These are phyloP conservation scores for Tipula unca DNA, from an alignment of 2,888 invertebrate genomes.

Conservation along the genomic window DNA sequence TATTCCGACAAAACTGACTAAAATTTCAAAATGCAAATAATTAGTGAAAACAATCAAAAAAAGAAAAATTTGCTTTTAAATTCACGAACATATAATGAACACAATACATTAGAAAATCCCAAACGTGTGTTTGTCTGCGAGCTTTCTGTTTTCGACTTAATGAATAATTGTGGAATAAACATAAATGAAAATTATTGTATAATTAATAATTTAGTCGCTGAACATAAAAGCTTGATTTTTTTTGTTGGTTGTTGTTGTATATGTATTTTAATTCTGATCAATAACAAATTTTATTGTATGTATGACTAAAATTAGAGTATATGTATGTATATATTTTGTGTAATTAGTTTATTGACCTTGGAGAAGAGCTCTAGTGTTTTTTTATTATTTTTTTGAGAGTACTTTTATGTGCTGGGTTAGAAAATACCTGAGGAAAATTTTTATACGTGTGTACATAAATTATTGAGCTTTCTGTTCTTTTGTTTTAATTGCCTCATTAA, in stretches of 20 bases:
- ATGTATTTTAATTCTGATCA: not conserved
- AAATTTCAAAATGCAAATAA: not conserved
- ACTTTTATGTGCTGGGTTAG: not conserved
- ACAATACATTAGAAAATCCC: not conserved
- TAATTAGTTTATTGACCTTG: not conserved
- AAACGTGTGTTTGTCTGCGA: not conserved
- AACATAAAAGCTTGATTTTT: not conserved
- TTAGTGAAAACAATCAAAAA: not conserved
- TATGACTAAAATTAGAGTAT: not conserved
- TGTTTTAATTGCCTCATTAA: constrained; percentile 8
- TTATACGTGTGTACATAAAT: not conserved
- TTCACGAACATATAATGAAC: not conserved
- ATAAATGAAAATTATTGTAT: not conserved
- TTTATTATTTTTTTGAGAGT: not conserved
- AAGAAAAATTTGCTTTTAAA: not conserved
- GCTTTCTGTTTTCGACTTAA: not conserved
- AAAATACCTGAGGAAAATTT: not conserved
- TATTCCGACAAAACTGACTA: not conserved
- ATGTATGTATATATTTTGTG: not conserved
- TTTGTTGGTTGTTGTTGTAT: not conserved
- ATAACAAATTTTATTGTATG: not conserved
- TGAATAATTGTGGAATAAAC: not conserved
- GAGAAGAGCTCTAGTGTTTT: not conserved
- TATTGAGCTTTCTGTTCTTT: not conserved
- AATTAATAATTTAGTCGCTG: not conserved